Evolutionary conservation across 2,113 vertebrate species (phyloP).

Genomic region (Cathartes aura): DNA sequence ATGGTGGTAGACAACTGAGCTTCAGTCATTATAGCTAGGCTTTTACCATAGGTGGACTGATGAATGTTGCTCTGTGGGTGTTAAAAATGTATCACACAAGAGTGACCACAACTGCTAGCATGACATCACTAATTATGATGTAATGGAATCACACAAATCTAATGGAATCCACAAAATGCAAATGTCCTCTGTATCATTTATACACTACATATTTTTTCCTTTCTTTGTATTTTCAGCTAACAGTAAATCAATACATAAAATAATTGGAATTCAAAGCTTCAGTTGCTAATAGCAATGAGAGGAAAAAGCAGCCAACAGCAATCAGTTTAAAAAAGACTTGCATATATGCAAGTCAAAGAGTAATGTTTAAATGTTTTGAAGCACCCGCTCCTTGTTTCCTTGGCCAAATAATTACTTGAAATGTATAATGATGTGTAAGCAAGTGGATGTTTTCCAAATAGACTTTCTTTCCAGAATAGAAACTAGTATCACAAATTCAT

Average conservation of each 20-base stretch:
- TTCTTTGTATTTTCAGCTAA: not conserved
- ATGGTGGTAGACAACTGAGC: slow-evolving; percentile 93
- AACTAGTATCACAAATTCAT: not conserved
- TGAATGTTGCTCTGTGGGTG: slow-evolving; percentile 90
- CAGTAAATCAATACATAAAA: not conserved
- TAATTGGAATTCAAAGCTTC: not conserved
- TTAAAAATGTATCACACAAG: not conserved
- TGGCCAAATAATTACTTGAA: slow-evolving; percentile 7
- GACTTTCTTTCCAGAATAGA: not conserved
- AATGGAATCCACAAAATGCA: not conserved
- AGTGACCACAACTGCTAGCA: not conserved
- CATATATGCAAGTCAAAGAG: not conserved
- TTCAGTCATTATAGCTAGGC: slow-evolving; percentile 93
- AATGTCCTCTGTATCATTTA: not conserved
- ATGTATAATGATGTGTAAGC: not conserved
- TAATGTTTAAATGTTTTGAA: slow-evolving; percentile 38
- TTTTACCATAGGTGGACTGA: slow-evolving; percentile 97
- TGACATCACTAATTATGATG: not conserved
- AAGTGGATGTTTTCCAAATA: slow-evolving; percentile 18
- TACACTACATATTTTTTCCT: not conserved
- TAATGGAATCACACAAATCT: not conserved
- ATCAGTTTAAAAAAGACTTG: not conserved
- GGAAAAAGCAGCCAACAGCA: not conserved
- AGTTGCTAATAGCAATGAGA: slow-evolving; percentile 9
- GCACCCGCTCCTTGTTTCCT: not conserved